Base-by-base conservation (phyloP, 2,888 invertebrate genomes). In the Drosophila yooni region DNA sequence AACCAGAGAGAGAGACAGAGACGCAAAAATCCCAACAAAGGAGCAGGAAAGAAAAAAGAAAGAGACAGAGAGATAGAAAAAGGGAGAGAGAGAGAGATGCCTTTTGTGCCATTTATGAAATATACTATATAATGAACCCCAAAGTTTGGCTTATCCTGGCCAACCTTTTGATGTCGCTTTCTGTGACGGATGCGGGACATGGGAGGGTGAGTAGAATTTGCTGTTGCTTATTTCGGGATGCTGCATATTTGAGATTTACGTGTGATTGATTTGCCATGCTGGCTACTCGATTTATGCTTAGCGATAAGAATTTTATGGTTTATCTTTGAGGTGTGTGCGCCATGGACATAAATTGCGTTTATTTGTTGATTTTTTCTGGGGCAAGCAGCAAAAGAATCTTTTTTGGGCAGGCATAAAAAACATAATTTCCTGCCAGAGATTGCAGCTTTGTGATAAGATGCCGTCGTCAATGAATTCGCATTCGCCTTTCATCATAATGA, bases 351-450 rank as follows among this genome's bases (percentile, higher is more conserved):
- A 82, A 79, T 83, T 70, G 61, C 36, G 64, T 21, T 51, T 59
- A 48, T 25, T 43, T 54, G 38, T 38, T 31, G 27, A 27, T 46
- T n/a, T 50, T 29, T 59, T 34, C 15, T 46, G 25, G 15, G 36
- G 11, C 53, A 29, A 40, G 25, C 51, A 40, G 48, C 70, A 61
- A 33, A 56, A 69, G 68, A 76, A 59, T 73, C 57, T 54, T 50
- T 70, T 52, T 61, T 38, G 52, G 62, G 54, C 74, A 72, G 46
- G 61, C 59, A 79, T 77, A 85, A 85, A 91, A 91, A 91, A 91
- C 83, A 89, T 92, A 91, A 92, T 92, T 92, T 91, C 92, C 92
- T 84, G 87, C 70, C 62, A 68, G 74, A 87, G 87, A 90, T 87
- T 70, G 69, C 83, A 78, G 79, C 84, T 70, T 75, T 72, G 66